phyloP scores from a whole-genome alignment of 92 coral and sea anemone species.

The Zoanthus solanderi region DNA sequence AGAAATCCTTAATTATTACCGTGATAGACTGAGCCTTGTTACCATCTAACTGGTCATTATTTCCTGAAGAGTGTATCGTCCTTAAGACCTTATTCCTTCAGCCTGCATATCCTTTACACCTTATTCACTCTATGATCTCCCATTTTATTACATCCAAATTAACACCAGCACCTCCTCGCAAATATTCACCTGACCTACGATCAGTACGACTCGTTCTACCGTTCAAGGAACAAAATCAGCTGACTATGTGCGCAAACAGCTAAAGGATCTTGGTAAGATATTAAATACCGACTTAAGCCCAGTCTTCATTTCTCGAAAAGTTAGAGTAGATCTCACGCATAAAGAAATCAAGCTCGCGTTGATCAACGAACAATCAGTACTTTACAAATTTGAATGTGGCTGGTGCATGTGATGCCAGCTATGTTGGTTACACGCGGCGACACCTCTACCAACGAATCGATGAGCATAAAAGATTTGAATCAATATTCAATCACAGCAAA shows the following conservation, averaged over 20 bases:
- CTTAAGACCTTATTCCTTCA: not conserved
- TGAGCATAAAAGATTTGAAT: no score
- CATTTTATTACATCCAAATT: not conserved
- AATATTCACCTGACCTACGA: not conserved
- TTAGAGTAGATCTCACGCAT: no score
- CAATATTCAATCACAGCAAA: no score
- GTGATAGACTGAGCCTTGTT: not conserved
- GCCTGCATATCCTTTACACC: no score
- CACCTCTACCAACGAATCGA: no score
- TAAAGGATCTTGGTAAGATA: not conserved
- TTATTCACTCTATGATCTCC: conserved; percentile 1
- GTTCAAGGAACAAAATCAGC: not conserved
- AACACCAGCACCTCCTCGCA: not conserved
- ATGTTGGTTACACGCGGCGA: no score
- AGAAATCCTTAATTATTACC: not conserved
- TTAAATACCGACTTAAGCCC: not conserved
- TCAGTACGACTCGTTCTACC: not conserved
- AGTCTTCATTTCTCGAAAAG: no score
- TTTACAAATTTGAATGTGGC: no score
- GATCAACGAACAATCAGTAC: no score
- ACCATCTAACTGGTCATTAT: not conserved
- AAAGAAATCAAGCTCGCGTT: no score
- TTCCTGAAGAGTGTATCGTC: not conserved
- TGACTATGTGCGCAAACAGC: not conserved
- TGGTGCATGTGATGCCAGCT: no score